These are phyloP conservation scores for Hetaerina americana DNA, from an alignment of 1,140 invertebrate species.

Conservation along the genomic window DNA sequence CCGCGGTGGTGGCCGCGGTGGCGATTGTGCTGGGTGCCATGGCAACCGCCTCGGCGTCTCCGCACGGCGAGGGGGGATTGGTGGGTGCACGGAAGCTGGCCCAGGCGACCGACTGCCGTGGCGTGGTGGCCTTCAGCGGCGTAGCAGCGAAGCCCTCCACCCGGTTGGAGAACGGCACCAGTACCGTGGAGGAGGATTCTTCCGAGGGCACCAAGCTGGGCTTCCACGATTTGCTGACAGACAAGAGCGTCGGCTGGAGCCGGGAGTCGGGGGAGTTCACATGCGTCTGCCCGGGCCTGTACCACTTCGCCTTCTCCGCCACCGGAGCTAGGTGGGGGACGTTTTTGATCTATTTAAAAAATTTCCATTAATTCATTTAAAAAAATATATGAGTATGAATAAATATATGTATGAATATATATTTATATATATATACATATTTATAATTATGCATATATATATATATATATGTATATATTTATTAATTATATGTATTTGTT, in stretches of 20 bases:
- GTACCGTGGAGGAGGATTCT: constrained; percentile 7
- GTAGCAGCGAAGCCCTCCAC: constrained; percentile 22
- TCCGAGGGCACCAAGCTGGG: constrained; percentile 21
- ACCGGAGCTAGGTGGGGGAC: constrained; percentile 24
- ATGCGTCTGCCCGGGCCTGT: constrained; percentile 36
- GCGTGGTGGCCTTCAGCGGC: constrained; percentile 31
- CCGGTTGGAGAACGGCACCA: constrained; percentile 3
- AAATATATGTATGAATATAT: no score
- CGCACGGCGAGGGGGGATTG: neutral
- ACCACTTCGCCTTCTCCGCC: constrained; percentile 34
- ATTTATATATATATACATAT: no score
- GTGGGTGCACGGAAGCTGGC: constrained; percentile 22
- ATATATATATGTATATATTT: no score
- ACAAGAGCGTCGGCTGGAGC: constrained; percentile 35
- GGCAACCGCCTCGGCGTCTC: no score
- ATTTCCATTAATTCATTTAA: no score
- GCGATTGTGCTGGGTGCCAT: no score
- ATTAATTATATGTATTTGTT: no score
- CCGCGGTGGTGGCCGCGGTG: neutral
- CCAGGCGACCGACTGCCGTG: constrained; percentile 31
- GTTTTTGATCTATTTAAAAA: no score
- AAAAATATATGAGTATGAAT: no score
- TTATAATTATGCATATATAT: no score
- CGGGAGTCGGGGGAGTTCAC: constrained; percentile 35
- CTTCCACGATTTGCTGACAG: constrained; percentile 22